Evolutionary conservation across 2,113 vertebrate genomes (phyloP).

Genomic region (Cynoglossus semilaevis): DNA sequence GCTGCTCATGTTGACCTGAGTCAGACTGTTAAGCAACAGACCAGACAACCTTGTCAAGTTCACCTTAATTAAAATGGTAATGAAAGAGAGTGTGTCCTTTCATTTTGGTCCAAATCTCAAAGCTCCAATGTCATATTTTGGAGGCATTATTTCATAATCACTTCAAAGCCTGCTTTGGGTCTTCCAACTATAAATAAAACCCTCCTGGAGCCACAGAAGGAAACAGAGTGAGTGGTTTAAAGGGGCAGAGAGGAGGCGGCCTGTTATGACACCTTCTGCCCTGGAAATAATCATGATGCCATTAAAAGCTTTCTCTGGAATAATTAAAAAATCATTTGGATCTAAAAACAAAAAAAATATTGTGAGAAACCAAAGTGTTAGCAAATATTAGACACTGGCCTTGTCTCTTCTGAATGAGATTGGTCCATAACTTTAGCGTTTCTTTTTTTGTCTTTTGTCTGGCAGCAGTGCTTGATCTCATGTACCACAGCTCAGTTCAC

Average conservation of each 20-base stretch:
- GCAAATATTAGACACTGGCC: slow-evolving; percentile 20
- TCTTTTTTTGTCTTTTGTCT: slow-evolving; percentile 56
- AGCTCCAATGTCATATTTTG: slow-evolving; percentile 21
- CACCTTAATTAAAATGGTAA: slow-evolving; percentile 28
- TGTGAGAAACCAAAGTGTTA: too few relatives aligned
- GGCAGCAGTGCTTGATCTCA: slow-evolving; percentile 50
- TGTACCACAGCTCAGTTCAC: slow-evolving; percentile 35
- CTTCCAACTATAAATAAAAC: slow-evolving; percentile 37
- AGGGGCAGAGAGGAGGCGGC: slow-evolving; percentile 16
- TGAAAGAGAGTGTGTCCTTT: slow-evolving; percentile 48
- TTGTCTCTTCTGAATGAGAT: slow-evolving; percentile 61
- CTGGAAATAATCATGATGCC: neutral
- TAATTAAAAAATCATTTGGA: too few relatives aligned
- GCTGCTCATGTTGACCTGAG: slow-evolving; percentile 17
- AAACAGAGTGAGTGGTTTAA: slow-evolving; percentile 4
- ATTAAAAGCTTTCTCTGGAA: neutral
- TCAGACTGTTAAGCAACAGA: slow-evolving; percentile 13
- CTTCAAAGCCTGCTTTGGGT: slow-evolving; percentile 41
- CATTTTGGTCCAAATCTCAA: slow-evolving; percentile 40
- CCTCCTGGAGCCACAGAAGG: slow-evolving; percentile 40
- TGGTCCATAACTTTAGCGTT: slow-evolving; percentile 61
- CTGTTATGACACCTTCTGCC: slow-evolving; percentile 42
- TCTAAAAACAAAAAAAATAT: too few relatives aligned
- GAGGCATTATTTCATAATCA: slow-evolving; percentile 28
- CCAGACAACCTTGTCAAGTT: slow-evolving; percentile 12